These are phyloP conservation scores for Drosophila burlai DNA, from an alignment of 1,140 invertebrate genomes.

Conservation along the genomic window DNA sequence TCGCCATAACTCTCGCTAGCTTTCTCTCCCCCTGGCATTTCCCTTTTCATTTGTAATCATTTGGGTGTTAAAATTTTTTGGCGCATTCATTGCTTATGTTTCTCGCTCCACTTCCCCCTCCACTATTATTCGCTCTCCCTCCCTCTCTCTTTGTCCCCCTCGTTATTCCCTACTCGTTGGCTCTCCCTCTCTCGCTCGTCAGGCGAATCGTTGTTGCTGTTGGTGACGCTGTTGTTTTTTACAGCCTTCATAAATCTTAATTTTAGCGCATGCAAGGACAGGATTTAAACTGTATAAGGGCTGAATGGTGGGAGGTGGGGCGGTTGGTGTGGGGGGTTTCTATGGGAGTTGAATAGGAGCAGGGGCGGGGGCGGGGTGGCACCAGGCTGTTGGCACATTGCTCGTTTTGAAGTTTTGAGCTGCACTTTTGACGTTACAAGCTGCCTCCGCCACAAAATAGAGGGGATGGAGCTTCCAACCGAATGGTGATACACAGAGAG, in stretches of 20 bases:
- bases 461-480: not conserved
- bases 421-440: slow-evolving; percentile 79
- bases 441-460: slow-evolving; percentile 30
- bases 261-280: slow-evolving; percentile 74
- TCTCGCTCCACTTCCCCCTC: slow-evolving; percentile 2
- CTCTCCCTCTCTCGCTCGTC: not conserved
- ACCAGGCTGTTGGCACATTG: slow-evolving; percentile 63
- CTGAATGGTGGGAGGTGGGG: not conserved
- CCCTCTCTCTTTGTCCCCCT: not conserved
- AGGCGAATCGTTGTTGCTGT: slow-evolving; percentile 14
- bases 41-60: slow-evolving; percentile 75
- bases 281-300: slow-evolving; percentile 31
- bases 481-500: slow-evolving; percentile 8
- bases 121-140: not conserved
- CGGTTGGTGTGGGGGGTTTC: not conserved
- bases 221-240: slow-evolving; percentile 78
- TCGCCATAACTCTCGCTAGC: not conserved
- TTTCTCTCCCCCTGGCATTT: not conserved
- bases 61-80: slow-evolving; percentile 78
- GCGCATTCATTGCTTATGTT: slow-evolving; percentile 67
- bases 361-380: slow-evolving; percentile 3
- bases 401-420: slow-evolving; percentile 81
- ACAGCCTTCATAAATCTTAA: slow-evolving; percentile 82
- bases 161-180: not conserved
- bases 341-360: not conserved